These are phyloP conservation scores for Zaprionus capensis DNA, from an alignment of 1,140 invertebrate genomes.

Conservation along the genomic window DNA sequence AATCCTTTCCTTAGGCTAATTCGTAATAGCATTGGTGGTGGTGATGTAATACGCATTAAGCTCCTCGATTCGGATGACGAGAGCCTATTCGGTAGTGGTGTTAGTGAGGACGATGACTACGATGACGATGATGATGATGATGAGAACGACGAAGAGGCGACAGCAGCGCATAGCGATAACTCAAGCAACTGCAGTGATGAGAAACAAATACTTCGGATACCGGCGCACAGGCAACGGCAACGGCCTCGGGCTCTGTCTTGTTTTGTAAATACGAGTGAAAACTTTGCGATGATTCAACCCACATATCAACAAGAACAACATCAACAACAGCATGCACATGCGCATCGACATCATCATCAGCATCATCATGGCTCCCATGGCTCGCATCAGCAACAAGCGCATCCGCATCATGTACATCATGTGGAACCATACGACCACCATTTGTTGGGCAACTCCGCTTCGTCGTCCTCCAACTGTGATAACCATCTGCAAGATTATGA, in stretches of 20 bases:
- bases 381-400: conserved; percentile 41
- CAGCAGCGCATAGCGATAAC: conserved; percentile 48
- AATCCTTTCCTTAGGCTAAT: conserved; percentile 82
- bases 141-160: not conserved
- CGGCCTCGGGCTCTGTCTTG: conserved; percentile 73
- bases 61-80: conserved; percentile 76
- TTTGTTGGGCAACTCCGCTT: conserved; percentile 52
- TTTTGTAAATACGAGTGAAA: conserved; percentile 67
- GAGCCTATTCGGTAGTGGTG: conserved; percentile 66
- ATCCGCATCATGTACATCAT: conserved; percentile 65
- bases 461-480: conserved; percentile 78
- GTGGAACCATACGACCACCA: conserved; percentile 63
- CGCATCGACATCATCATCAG: conserved; percentile 27
- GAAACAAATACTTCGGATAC: conserved; percentile 5
- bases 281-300: conserved; percentile 39
- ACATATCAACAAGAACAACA: conserved; percentile 40
- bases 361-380: conserved; percentile 33
- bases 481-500: conserved; percentile 64
- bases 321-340: conserved; percentile 20
- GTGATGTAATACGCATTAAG: conserved; percentile 81
- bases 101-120: conserved; percentile 38
- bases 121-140: conserved; percentile 36
- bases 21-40: conserved; percentile 84
- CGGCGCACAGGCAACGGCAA: conserved; percentile 34
- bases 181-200: conserved; percentile 23